A percentile compares a stretch with the other conserved stretches of the same genome.
phyloP scores from a whole-genome alignment of 2,888 invertebrate genomes.

The Athripsodes cinereus region DNA sequence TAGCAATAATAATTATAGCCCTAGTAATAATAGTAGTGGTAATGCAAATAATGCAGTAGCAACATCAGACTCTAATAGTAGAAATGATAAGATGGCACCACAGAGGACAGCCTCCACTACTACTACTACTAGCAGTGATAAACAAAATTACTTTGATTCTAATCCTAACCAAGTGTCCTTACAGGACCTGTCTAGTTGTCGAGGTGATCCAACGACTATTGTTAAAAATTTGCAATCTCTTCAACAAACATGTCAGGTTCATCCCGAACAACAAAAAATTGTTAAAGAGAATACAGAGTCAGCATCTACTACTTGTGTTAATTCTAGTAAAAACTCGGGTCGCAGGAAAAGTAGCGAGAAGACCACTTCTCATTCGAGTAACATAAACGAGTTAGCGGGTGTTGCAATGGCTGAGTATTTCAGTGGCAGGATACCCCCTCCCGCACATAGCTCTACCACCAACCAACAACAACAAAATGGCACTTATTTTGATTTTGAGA shows the following conservation, averaged over 20 bases:
- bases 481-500: slow-evolving; percentile 73
- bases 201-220: slow-evolving; percentile 71
- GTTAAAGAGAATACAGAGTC: slow-evolving; percentile 39
- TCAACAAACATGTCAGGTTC: slow-evolving; percentile 53
- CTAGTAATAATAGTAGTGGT: slow-evolving; percentile 32
- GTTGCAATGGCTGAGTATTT: slow-evolving; percentile 51
- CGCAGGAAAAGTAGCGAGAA: slow-evolving; percentile 59
- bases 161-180: slow-evolving; percentile 54
- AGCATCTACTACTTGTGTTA: slow-evolving; percentile 32
- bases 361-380: slow-evolving; percentile 38
- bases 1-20: slow-evolving; percentile 40
- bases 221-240: slow-evolving; percentile 64
- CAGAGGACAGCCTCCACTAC: slow-evolving; percentile 39
- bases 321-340: slow-evolving; percentile 34
- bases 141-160: slow-evolving; percentile 62
- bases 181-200: slow-evolving; percentile 67
- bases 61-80: slow-evolving; percentile 28
- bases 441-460: slow-evolving; percentile 61
- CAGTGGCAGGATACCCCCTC: slow-evolving; percentile 61
- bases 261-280: slow-evolving; percentile 49
- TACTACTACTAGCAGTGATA: slow-evolving; percentile 44
- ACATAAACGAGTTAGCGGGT: slow-evolving; percentile 50
- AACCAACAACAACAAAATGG: slow-evolving; percentile 55
- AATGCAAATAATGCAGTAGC: slow-evolving; percentile 13
- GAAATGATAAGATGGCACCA: slow-evolving; percentile 47